Evolutionary conservation across 2,113 vertebrate genomes (phyloP).

Genomic region (Aegotheles bennettii): DNA sequence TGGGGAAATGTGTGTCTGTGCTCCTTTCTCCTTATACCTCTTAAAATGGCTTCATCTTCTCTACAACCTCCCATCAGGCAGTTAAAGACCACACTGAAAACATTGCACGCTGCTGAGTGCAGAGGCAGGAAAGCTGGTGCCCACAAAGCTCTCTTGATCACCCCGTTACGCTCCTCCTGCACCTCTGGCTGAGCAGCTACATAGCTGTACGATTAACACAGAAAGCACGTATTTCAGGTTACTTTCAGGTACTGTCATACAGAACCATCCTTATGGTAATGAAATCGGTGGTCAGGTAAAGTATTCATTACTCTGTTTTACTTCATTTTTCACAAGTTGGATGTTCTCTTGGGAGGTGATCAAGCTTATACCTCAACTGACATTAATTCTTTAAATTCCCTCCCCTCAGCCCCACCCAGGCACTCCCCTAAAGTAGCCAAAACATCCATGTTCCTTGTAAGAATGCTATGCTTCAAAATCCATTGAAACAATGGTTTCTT

Average conservation of each 20-base stretch:
- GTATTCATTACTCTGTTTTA: not conserved
- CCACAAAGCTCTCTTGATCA: not conserved
- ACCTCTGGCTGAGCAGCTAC: not conserved
- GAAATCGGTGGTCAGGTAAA: not conserved
- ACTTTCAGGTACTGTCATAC: not conserved
- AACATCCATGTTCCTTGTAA: not conserved
- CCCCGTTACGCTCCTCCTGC: too few relatives aligned
- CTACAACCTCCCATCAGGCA: not conserved
- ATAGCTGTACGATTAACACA: rapidly evolving
- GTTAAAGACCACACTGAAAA: not conserved
- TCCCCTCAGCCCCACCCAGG: not conserved
- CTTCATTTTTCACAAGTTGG: not conserved
- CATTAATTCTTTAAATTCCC: not conserved
- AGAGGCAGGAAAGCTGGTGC: rapidly evolving
- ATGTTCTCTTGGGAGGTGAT: not conserved
- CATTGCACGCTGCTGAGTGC: rapidly evolving
- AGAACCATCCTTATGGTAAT: not conserved
- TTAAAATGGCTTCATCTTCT: not conserved
- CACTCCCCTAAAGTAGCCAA: not conserved
- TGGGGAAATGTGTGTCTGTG: not conserved
- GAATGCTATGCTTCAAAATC: not conserved
- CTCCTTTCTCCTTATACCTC: not conserved
- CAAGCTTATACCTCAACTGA: not conserved
- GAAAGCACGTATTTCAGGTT: rapidly evolving
- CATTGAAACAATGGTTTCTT: not conserved